Conservation (phyloP, 1,140 invertebrate species). For the Diabrotica virgifera region DNA sequence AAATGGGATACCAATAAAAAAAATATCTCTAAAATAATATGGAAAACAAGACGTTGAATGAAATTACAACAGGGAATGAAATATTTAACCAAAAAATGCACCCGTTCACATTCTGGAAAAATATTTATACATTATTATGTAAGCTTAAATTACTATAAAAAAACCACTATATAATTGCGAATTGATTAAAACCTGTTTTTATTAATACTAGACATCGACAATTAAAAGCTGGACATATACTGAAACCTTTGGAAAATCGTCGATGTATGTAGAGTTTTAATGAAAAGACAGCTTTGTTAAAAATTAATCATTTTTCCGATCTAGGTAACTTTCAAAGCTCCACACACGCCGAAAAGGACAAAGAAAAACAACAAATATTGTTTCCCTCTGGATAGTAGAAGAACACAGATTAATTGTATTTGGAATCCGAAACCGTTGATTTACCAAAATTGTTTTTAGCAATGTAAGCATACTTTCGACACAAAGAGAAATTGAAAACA, state of each 20-base stretch:
- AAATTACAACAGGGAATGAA: too few species aligned
- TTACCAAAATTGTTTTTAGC: neutral
- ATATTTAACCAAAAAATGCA: too few species aligned
- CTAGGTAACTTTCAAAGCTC: neutral
- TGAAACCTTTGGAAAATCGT: neutral
- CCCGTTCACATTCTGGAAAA: too few species aligned
- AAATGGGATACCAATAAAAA: too few species aligned
- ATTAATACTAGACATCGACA: neutral
- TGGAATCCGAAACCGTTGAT: neutral
- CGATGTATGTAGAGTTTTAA: neutral
- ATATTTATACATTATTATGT: too few species aligned
- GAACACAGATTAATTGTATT: neutral
- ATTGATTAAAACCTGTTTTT: too few species aligned
- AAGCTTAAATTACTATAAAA: too few species aligned
- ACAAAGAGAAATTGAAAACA: too few species aligned
- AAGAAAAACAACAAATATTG: slow-evolving; percentile 1
- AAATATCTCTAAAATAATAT: too few species aligned
- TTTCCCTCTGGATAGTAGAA: neutral
- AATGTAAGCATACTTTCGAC: too few species aligned
- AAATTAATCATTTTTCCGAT: slow-evolving; percentile 1
- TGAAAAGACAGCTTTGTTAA: neutral
- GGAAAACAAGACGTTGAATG: too few species aligned
- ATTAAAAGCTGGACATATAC: neutral
- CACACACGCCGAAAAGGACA: neutral
- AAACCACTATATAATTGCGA: too few species aligned